Conservation (phyloP, 1,140 invertebrate species). For the Tetranychus cinnabarinus region DNA sequence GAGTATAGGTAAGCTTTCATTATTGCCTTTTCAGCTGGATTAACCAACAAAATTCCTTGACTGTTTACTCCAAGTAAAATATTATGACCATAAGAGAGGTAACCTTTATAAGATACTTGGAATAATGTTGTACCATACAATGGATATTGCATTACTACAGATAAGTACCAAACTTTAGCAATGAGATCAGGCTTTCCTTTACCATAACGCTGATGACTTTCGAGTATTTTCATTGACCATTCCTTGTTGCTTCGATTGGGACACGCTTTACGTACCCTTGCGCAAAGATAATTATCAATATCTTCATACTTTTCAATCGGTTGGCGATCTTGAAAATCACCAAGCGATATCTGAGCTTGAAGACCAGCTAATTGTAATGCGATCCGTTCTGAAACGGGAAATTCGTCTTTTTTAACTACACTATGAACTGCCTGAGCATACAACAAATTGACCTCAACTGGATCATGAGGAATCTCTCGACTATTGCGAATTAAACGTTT, state of each 20-base stretch:
- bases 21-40: constrained; percentile 67
- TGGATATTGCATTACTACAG: constrained; percentile 90
- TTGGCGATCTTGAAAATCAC: constrained; percentile 45
- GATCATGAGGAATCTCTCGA: constrained; percentile 77
- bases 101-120: constrained; percentile 66
- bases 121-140: constrained; percentile 83
- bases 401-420: constrained; percentile 87
- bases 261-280: constrained; percentile 24
- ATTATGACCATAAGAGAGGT: constrained; percentile 55
- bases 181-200: constrained; percentile 66
- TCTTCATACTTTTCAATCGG: constrained; percentile 33
- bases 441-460: constrained; percentile 75
- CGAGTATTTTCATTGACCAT: constrained; percentile 32
- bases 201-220: constrained; percentile 45
- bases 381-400: constrained; percentile 78
- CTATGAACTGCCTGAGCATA: constrained; percentile 85
- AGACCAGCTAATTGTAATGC: constrained; percentile 74
- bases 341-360: constrained; percentile 73
- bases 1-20: constrained; percentile 63
- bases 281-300: constrained; percentile 51
- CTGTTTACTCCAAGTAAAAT: constrained; percentile 63
- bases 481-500: constrained; percentile 63
- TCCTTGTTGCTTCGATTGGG: constrained; percentile 41
- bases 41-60: constrained; percentile 65
- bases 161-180: constrained; percentile 75